Evolutionary conservation across 2,113 vertebrate species (phyloP).

Genomic region (Dipodomys spectabilis): DNA sequence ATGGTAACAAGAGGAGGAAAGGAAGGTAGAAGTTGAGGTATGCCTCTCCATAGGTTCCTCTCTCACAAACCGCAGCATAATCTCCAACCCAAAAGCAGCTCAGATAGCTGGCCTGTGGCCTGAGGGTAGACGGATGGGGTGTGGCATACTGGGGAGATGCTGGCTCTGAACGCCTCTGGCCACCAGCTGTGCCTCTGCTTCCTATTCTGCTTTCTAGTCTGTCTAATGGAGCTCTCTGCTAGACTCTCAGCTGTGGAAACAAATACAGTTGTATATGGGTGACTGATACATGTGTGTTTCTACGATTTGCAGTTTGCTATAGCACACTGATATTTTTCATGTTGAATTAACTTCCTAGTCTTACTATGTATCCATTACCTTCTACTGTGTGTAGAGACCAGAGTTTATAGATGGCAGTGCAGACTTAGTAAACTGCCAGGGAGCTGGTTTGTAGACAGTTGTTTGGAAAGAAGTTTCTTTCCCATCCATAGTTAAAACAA

Average conservation of each 20-base stretch:
- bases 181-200: background rate
- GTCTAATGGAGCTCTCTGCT: background rate
- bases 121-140: background rate
- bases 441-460: background rate
- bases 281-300: background rate
- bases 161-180: background rate
- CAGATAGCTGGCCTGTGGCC: background rate
- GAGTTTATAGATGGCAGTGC: background rate
- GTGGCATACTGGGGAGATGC: fast-evolving
- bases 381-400: background rate
- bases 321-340: background rate
- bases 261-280: background rate
- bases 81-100: background rate
- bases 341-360: background rate
- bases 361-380: background rate
- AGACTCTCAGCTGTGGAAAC: background rate
- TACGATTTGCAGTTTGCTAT: background rate
- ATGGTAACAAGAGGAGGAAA: too few species aligned
- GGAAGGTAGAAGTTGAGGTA: background rate
- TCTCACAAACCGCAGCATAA: background rate
- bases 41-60: background rate
- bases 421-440: background rate
- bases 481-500: background rate
- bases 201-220: too few species aligned
- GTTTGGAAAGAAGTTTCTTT: background rate